These are phyloP conservation scores for Mythimna loreyi DNA, from an alignment of 2,888 invertebrate genomes.

Conservation along the genomic window DNA sequence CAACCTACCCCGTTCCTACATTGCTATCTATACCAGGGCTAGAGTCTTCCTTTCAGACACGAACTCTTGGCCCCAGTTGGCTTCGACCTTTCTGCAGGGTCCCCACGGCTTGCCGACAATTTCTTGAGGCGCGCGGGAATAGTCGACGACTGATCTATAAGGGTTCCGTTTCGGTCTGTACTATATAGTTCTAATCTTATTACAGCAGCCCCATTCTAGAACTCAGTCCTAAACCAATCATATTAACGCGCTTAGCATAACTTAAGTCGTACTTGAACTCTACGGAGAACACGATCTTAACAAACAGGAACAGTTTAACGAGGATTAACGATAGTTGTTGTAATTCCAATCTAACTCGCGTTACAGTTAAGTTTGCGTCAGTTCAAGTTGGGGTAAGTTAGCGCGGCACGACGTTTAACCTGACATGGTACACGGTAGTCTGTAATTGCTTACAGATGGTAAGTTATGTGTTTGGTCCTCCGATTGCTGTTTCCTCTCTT, in stretches of 20 bases:
- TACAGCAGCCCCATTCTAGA: not conserved
- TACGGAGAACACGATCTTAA: constrained; percentile 38
- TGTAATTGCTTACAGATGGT: not conserved
- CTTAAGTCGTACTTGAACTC: constrained; percentile 29
- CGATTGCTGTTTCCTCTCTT: no score
- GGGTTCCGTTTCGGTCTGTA: no score
- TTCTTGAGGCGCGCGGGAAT: no score
- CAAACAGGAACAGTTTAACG: constrained; percentile 46
- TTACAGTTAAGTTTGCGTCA: constrained; percentile 47
- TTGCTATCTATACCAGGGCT: no score
- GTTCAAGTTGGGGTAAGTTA: constrained; percentile 43
- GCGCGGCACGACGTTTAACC: constrained; percentile 9
- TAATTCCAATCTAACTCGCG: constrained; percentile 46
- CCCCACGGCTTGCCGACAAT: no score
- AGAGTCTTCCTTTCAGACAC: no score
- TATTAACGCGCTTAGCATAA: constrained; percentile 12
- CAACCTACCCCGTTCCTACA: no score
- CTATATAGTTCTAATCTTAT: no score
- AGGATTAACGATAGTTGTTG: constrained; percentile 49
- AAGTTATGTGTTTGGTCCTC: no score
- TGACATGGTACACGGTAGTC: constrained; percentile 7
- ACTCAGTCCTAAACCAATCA: not conserved
- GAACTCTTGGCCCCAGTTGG: no score
- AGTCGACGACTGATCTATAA: no score
- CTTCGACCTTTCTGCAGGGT: no score